Evolutionary conservation across 2,797 vertebrate species (phyloP), one percentile per base, ranked within the genome.

Genomic region (Oreochromis mossambicus): DNA sequence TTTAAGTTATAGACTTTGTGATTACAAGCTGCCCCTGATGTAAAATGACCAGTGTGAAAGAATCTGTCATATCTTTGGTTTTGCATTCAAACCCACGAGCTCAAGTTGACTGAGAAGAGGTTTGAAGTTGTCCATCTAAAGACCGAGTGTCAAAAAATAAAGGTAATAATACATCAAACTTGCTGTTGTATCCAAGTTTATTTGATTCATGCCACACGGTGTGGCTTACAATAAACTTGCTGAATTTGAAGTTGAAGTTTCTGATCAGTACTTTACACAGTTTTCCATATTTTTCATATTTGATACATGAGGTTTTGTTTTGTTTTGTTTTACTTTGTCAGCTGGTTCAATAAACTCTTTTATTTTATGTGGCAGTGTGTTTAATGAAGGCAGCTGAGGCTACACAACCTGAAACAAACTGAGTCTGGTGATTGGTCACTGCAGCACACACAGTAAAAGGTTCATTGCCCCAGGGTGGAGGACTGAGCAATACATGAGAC

Each of bases 81-180:
- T 26, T 11, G 21, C 21, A 26, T 70, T 43, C 21, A 26, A 70
- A 26, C 5, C 38, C 8, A 24, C 21, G 10, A 6, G 8, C n/a
- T 43, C 1, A 0, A 3, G 5, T 26, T 0, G 13, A 70, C 66
- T 17, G 43, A 43, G 21, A 70, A 5, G 2, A 46, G 8, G 66
- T 46, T 70, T 46, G 21, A 70, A 29, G 24, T 48, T 6, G 24
- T 0, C 41, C 68, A 32, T 48, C 15, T 73, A 19, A 73, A 73
- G 24, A 7, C 41, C 1, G 14, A 46, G 14, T 29, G 24, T 12
- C 66, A 15, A 0, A 26, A 26, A 26, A 26, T 26, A 26, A 26
- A 26, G 26, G 26, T 26, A 41, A 12, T 12, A 41, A 41, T 41
- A 41, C n/a, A 68, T 68, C 36, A 41, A 41, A 24, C 2, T 68